Percentiles rank a stretch among this genome's conserved stretches.
phyloP scores from a whole-genome alignment of 2,888 invertebrate species.

The Petrolisthes cinctipes region DNA sequence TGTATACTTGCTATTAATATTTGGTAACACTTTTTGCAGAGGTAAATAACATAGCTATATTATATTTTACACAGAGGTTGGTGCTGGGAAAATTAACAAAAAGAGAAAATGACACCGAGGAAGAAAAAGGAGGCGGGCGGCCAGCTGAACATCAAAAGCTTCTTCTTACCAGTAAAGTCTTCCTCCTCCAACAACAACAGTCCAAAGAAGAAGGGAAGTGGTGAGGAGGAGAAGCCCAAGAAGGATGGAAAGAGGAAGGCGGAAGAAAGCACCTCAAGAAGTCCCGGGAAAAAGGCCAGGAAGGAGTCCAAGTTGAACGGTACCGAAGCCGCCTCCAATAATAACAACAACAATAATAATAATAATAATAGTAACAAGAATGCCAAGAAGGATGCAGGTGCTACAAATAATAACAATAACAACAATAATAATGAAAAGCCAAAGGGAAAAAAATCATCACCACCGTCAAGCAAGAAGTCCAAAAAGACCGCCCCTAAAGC shows the following conservation, averaged over 20 bases:
- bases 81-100: no score
- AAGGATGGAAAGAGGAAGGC: not conserved
- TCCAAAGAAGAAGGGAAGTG: not conserved
- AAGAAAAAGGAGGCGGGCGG: constrained; percentile 15
- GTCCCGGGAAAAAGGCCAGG: constrained; percentile 32
- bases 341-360: constrained; percentile 28
- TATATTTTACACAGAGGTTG: no score
- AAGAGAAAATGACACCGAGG: constrained; percentile 10
- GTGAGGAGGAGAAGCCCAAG: not conserved
- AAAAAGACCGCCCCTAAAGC: not conserved
- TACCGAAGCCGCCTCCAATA: not conserved
- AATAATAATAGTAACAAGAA: constrained; percentile 42
- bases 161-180: not conserved
- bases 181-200: not conserved
- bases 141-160: constrained; percentile 17
- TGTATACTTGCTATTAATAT: no score
- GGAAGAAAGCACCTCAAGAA: not conserved
- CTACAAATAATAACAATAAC: constrained; percentile 44
- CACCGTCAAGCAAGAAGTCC: not conserved
- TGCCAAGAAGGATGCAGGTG: not conserved
- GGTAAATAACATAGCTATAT: no score
- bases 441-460: not conserved
- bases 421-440: constrained; percentile 29
- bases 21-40: no score
- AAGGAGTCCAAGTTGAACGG: not conserved